Evolutionary conservation across 2,888 invertebrate species (phyloP).

Genomic region (Physocephala rufipes): DNA sequence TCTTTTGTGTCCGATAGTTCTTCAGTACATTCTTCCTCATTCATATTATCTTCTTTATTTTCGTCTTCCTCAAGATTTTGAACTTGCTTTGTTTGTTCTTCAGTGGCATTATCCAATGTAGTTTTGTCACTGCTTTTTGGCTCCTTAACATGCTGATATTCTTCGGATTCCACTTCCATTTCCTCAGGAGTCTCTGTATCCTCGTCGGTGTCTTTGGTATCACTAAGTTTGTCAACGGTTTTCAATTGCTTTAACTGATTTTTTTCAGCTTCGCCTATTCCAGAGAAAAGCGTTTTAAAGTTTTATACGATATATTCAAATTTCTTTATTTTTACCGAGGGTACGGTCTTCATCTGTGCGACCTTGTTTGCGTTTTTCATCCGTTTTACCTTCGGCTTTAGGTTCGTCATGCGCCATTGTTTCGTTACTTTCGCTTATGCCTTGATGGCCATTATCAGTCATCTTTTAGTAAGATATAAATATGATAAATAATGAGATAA

Average conservation of each 20-base stretch:
- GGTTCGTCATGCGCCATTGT: slow-evolving; percentile 63
- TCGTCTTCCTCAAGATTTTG: slow-evolving; percentile 73
- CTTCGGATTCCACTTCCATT: slow-evolving; percentile 70
- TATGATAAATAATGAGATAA: neutral
- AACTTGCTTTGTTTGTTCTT: slow-evolving; percentile 77
- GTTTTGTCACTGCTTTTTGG: slow-evolving; percentile 79
- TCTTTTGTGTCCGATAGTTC: slow-evolving; percentile 64
- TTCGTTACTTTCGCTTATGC: slow-evolving; percentile 65
- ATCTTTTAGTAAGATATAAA: slow-evolving; percentile 44
- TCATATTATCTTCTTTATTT: slow-evolving; percentile 69
- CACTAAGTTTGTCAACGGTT: slow-evolving; percentile 67
- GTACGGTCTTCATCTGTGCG: slow-evolving; percentile 78
- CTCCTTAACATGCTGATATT: slow-evolving; percentile 87
- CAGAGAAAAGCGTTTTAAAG: slow-evolving; percentile 6
- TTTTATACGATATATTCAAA: neutral
- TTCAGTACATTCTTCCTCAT: slow-evolving; percentile 66
- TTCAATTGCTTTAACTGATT: slow-evolving; percentile 66
- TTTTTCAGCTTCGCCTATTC: slow-evolving; percentile 59
- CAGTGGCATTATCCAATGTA: slow-evolving; percentile 78
- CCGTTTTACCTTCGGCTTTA: slow-evolving; percentile 61
- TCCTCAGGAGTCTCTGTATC: slow-evolving; percentile 61
- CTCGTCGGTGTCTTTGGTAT: slow-evolving; percentile 62
- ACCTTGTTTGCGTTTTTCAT: slow-evolving; percentile 77
- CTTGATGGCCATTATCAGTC: slow-evolving; percentile 74
- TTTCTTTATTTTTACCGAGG: slow-evolving; percentile 61